Evolutionary conservation across 2,113 vertebrate genomes (phyloP), one percentile per base, ranked within the genome.

Genomic region (Channa maculata): DNA sequence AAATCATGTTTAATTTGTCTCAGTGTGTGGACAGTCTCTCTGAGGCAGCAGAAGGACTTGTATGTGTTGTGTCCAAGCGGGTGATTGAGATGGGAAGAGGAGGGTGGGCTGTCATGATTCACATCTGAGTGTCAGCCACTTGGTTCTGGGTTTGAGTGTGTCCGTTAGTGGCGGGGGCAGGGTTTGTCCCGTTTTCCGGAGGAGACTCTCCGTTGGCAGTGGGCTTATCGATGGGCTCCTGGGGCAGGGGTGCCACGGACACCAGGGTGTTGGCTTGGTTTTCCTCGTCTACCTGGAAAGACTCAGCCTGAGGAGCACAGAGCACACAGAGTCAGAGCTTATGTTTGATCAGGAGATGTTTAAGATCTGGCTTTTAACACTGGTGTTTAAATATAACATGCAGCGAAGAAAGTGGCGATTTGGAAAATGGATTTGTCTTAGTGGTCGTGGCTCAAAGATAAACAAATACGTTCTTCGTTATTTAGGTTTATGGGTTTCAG

Each of bases 51-150:
- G 69, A 60, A 63, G 71, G 70, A 59, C 37, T 54, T 61, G 59
- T 58, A 63, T 54, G 60, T 78, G 52, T 60, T 70, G 65, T 54
- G 65, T 77, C 77, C 46, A 37, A 43, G 70, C 41, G 53, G 82
- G 53, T 65, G 77, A 71, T 33, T 53, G 70, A 52, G 43, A 36
- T 24, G 24, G 1, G 43, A 46, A 15, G 10, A 15, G 66, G 70
- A 52, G 38, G 57, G 24, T 2, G 4, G 46, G 71, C 57, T 65
- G 75, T 82, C n/a, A 1, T 6, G 44, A 53, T 87, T 92, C 89
- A 98, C 95, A 98, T 92, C 86, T 96, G 92, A 0, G 95, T 97
- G 90, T 98, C 96, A 0, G 95, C 95, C 37, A 95, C 93, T 39
- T 90, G 85, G 39, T 83, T 94, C 90, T 92, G 88, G 50, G 75